A percentile compares a stretch with the other conserved stretches of the same genome.
Evolutionary conservation across 2,113 vertebrate genomes (phyloP).

Genomic region (Toxotes chatareus): DNA sequence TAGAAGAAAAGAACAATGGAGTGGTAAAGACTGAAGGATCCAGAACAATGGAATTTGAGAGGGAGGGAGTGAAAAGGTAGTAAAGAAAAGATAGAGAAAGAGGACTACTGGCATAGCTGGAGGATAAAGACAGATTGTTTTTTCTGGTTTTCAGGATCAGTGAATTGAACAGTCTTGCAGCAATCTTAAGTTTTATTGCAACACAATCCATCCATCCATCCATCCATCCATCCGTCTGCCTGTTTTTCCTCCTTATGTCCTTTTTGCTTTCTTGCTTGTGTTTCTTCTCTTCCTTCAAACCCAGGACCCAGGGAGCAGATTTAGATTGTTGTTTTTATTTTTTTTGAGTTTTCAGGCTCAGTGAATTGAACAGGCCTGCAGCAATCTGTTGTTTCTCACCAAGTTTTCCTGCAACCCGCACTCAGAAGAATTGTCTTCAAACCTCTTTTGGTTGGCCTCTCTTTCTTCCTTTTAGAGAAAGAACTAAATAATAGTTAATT

Average conservation of each 20-base stretch:
- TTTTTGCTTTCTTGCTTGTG: not conserved
- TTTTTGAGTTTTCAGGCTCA: slow-evolving; percentile 28
- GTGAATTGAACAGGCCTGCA: slow-evolving; percentile 40
- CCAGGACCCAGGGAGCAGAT: slow-evolving; percentile 30
- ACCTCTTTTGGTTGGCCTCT: not conserved
- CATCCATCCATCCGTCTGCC: not conserved
- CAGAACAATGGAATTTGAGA: slow-evolving; percentile 48
- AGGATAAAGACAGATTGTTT: slow-evolving; percentile 59
- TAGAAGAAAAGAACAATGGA: not conserved
- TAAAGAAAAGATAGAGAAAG: not conserved
- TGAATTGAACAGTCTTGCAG: slow-evolving; percentile 52
- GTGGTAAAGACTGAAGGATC: slow-evolving; percentile 37
- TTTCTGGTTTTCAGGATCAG: slow-evolving; percentile 63
- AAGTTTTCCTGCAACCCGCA: slow-evolving; percentile 14
- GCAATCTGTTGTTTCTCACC: slow-evolving; percentile 37
- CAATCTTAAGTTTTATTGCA: slow-evolving; percentile 39
- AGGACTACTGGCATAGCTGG: slow-evolving; percentile 17
- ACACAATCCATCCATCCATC: slow-evolving; percentile 6
- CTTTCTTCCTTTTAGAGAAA: not conserved
- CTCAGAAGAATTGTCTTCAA: slow-evolving; percentile 14
- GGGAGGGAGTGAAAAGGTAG: not conserved
- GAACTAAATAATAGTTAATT: not conserved
- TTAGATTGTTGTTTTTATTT: slow-evolving; percentile 4
- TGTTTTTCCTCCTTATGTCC: not conserved
- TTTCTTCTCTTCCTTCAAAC: slow-evolving; percentile 17